These are phyloP conservation scores for Vesta saturnalis DNA, from an alignment of 2,888 invertebrate species.

Conservation along the genomic window DNA sequence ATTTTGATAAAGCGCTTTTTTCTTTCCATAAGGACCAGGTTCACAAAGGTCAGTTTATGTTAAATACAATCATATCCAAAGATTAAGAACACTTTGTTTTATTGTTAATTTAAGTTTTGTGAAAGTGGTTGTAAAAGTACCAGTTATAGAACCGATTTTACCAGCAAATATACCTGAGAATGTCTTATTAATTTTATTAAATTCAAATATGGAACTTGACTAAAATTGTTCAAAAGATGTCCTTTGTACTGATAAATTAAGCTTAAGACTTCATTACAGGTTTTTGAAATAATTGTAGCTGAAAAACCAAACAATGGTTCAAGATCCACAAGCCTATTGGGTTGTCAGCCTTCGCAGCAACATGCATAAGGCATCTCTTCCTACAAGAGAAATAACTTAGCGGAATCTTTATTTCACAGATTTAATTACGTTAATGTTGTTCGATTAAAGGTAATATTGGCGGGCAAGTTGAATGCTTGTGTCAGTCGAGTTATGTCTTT, in stretches of 20 bases:
- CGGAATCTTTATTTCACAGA: slow-evolving; percentile 3
- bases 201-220: slow-evolving; percentile 8
- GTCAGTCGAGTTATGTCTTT: not conserved
- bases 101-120: slow-evolving; percentile 3
- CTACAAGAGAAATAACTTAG: slow-evolving; percentile 1
- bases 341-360: slow-evolving; percentile 1
- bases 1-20: slow-evolving; percentile 1
- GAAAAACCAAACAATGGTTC: slow-evolving; percentile 4
- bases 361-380: slow-evolving; percentile 8
- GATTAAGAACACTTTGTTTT: not conserved
- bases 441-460: slow-evolving; percentile 8
- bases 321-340: slow-evolving; percentile 3
- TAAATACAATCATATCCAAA: slow-evolving; percentile 3
- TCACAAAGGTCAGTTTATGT: too few relatives aligned
- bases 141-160: slow-evolving; percentile 6
- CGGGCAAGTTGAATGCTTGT: slow-evolving; percentile 1
- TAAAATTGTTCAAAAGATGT: slow-evolving; percentile 5
- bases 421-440: slow-evolving; percentile 10
- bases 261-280: not conserved
- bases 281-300: not conserved
- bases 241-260: not conserved
- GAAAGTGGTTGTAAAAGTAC: not conserved
- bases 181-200: slow-evolving; percentile 2
- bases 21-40: slow-evolving; percentile 5
- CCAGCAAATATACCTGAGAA: too few relatives aligned